Conservation (phyloP, 2,113 vertebrate genomes). For the Herpetotheres cachinnans region DNA sequence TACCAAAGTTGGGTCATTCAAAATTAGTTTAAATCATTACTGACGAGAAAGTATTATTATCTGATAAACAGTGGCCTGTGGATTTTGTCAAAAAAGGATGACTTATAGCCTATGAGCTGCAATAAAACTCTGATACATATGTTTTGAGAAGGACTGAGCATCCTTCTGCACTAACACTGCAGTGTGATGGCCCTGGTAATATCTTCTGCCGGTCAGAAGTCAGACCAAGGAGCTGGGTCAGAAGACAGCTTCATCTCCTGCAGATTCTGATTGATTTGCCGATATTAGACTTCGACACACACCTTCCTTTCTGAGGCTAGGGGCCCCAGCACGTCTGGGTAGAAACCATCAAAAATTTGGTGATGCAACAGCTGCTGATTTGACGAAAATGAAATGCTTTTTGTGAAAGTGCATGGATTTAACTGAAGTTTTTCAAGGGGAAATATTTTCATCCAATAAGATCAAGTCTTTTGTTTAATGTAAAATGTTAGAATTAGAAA, state of each 20-base stretch:
- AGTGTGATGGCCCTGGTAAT: no score
- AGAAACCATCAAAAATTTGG: neutral
- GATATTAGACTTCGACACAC: neutral
- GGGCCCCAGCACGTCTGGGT: neutral
- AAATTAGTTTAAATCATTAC: neutral
- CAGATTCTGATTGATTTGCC: neutral
- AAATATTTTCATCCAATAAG: neutral
- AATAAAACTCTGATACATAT: rapidly evolving
- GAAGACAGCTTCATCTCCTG: neutral
- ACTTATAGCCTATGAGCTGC: neutral
- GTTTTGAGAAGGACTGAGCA: neutral
- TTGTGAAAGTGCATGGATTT: neutral
- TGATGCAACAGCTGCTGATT: neutral
- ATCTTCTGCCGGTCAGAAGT: neutral
- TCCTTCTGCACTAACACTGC: neutral
- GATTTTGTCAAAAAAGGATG: neutral
- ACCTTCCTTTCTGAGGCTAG: neutral
- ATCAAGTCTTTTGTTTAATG: neutral
- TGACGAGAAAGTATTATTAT: neutral
- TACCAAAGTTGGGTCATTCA: neutral
- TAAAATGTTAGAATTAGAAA: neutral
- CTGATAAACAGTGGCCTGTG: neutral
- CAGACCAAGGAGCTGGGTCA: neutral
- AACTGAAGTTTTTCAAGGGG: neutral
- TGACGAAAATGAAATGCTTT: neutral